Base-by-base conservation (phyloP, 2,888 invertebrate species). In the Sisyra terminalis region DNA sequence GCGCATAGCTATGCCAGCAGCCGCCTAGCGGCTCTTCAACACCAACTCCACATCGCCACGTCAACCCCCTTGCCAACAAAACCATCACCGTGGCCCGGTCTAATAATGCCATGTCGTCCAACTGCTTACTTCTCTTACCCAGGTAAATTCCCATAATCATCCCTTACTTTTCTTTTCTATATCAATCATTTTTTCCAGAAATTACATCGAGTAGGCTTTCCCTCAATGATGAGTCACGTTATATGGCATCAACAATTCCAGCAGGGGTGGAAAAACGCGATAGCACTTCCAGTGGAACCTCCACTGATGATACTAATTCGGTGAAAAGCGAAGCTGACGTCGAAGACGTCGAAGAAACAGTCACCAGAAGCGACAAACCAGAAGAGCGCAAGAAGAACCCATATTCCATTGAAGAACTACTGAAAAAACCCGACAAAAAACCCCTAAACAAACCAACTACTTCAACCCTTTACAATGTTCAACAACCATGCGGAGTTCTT, bases 381-480 rank as follows among this genome's bases (percentile, higher is more conserved):
- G 53, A 51, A 14, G 49, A 57, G 24, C 71, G 70, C 48, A 80
- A 85, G 58, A 74, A 79, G 47, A 87, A 85, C 56, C 86, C 87
- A 0, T 89, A 88, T 55, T 87, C 87, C 2, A 89, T 89, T 55
- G 88, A 87, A 51, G 88, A 88, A 54, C 59, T 88, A 7, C 56
- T 88, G 18, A 88, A 87, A 56, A 85, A 85, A 51, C 85, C 85
- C 0, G 78, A 76, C 48, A 79, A 77, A 54, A 71, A 71, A 51
- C 60, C 62, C 8, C 14, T 10, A 18, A 29, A 35, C 9, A 24
- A 24, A 24, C 24, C 24, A 24, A 36, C 44, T 9, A 43, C 42
- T 36, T 41, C 14, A 13, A 32, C 41, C 31, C 42, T 42, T n/a
- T 45, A 34, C 10, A 37, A 39, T 7, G 42, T 52, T 9, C 52